phyloP scores from a whole-genome alignment of 2,888 invertebrate species.

The Pediacus dermestoides region DNA sequence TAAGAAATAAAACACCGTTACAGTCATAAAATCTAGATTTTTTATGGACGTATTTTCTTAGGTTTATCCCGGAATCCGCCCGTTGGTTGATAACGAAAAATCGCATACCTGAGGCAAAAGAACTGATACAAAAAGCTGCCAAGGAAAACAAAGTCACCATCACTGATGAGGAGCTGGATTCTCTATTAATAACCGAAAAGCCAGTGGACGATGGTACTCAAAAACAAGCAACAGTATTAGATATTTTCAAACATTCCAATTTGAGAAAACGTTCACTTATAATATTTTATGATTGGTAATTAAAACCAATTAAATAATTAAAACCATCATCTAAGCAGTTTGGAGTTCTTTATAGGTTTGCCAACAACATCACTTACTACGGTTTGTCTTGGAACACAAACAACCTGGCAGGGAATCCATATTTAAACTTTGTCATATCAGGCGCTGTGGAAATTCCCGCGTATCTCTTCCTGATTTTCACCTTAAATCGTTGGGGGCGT shows the following conservation, averaged over 20 bases:
- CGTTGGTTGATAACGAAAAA: constrained; percentile 68
- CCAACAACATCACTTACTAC: constrained; percentile 74
- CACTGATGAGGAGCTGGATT: constrained; percentile 53
- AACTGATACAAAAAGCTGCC: constrained; percentile 60
- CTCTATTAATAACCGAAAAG: constrained; percentile 49
- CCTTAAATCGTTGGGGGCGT: constrained; percentile 67
- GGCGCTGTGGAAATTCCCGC: constrained; percentile 76
- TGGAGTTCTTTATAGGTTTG: constrained; percentile 59
- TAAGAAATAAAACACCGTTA: too few species aligned
- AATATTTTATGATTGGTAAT: constrained; percentile 71
- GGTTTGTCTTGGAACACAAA: constrained; percentile 74
- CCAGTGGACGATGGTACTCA: constrained; percentile 34
- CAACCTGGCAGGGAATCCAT: constrained; percentile 67
- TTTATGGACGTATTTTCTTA: constrained; percentile 22
- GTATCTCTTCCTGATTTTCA: constrained; percentile 61
- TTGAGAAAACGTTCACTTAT: constrained; percentile 62
- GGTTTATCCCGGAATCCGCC: constrained; percentile 69
- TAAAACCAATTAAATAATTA: constrained; percentile 16
- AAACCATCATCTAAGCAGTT: constrained; percentile 1
- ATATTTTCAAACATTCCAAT: constrained; percentile 59
- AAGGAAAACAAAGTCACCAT: constrained; percentile 62
- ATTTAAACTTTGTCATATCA: constrained; percentile 69
- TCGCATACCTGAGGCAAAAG: constrained; percentile 59
- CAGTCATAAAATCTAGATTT: too few species aligned
- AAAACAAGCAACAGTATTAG: constrained; percentile 52